Base-by-base conservation (phyloP, 2,113 vertebrate species). In the Zapus hudsonius region DNA sequence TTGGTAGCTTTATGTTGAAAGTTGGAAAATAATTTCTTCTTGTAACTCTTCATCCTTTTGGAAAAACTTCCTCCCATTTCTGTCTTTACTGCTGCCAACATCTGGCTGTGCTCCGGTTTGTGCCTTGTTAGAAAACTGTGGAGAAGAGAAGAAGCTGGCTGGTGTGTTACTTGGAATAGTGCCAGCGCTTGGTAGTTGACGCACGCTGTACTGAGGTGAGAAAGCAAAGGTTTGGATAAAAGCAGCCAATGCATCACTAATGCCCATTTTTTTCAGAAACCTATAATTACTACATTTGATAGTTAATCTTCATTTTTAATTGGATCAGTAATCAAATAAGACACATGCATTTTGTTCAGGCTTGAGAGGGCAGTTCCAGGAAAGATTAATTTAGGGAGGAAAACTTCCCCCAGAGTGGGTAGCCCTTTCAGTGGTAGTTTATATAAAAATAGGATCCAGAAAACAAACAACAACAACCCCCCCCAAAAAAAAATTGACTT, bases 11-110 rank as follows among this genome's bases (percentile, higher is more conserved):
- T 67, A 12, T 69, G 59, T 93, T 2, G 0, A 63, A 79, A 91
- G 57, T 78, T 90, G 95, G 59, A 95, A 95, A 81, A 83, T 93
- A 86, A 94, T 73, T 95, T 69, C 89, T 59, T 84, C 89, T 95
- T 92, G 52, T 42, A 44, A 27, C 85, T 94, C 95, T 85, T 7
- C 33, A 93, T 96, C 33, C 38, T 44, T 88, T 87, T 67, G n/a
- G 44, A 75, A 75, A 42, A 69, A 7, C 3, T 16, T 59, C 5
- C 19, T 79, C 5, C 20, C 4, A 1, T n/a, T 75, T 2, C 6
- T 76, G 47, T 27, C 2, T 88, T 1, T 44, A n/a, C 66, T 57
- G 11, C 89, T 79, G 31, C 29, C 85, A 93, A 73, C 64, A 9
- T 67, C 40, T 59, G 79, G 40, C 61, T 73, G 80, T 13, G 52